Percentiles rank a stretch among this genome's conserved stretches.
These are phyloP conservation scores for Rhogogaster chlorosoma DNA, from an alignment of 2,888 invertebrate species.

Conservation along the genomic window DNA sequence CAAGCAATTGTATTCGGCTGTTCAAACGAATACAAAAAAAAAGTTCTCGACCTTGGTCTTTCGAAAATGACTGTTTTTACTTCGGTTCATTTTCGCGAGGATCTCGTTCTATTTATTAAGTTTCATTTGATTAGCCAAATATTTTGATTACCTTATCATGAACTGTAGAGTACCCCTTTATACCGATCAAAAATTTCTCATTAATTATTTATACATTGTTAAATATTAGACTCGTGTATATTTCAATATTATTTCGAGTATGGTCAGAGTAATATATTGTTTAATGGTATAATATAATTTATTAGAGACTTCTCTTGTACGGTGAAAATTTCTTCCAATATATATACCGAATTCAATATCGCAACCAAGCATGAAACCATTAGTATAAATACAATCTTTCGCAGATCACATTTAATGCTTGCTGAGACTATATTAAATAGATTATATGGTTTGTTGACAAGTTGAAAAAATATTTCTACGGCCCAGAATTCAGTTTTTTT, in stretches of 20 bases:
- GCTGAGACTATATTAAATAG: neutral
- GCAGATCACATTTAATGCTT: neutral
- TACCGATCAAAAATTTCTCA: neutral
- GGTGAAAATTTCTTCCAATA: neutral
- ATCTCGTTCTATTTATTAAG: slow-evolving; percentile 6
- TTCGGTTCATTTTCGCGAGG: neutral
- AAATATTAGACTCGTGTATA: slow-evolving; percentile 34
- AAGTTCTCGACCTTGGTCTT: neutral
- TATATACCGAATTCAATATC: slow-evolving; percentile 12
- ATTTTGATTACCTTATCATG: slow-evolving; percentile 48
- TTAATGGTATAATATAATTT: neutral
- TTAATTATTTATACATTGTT: neutral
- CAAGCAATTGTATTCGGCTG: slow-evolving; percentile 19
- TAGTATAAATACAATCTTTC: neutral
- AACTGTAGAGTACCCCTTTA: slow-evolving; percentile 48
- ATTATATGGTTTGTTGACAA: neutral
- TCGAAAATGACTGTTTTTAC: neutral
- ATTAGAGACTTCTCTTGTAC: neutral
- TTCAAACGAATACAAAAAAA: slow-evolving; percentile 35
- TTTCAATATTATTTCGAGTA: slow-evolving; percentile 15
- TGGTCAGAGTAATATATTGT: slow-evolving; percentile 16
- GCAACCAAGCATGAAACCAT: slow-evolving; percentile 18
- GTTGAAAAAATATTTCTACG: neutral
- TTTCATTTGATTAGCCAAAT: slow-evolving; percentile 36
- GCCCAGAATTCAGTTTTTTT: slow-evolving; percentile 2